A percentile compares a stretch with the other conserved stretches of the same genome.
Conservation (phyloP, 2,888 invertebrate species). For the Aromia moschata region DNA sequence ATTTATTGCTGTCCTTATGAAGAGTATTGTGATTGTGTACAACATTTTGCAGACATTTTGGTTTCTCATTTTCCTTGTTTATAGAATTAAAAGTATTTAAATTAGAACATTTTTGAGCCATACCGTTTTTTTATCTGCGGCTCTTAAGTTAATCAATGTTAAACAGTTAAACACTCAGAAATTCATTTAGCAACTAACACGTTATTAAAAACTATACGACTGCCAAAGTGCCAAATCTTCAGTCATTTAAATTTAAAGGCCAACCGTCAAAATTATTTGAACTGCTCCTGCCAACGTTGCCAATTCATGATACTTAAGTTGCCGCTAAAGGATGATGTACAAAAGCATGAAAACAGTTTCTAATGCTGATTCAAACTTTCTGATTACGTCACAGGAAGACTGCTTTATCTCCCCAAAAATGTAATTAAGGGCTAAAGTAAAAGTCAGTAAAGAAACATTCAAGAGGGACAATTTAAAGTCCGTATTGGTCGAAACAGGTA, state of each 20-base stretch:
- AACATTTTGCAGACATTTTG: constrained; percentile 16
- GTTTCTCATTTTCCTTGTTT: constrained; percentile 31
- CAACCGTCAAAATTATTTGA: constrained; percentile 15
- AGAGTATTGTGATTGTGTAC: constrained; percentile 7
- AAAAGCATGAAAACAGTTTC: too few species aligned
- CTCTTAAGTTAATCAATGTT: background rate
- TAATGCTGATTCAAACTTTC: too few species aligned
- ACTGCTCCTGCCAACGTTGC: too few species aligned
- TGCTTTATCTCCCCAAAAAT: too few species aligned
- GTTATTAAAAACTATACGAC: background rate
- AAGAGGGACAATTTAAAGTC: too few species aligned
- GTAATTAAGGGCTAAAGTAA: too few species aligned
- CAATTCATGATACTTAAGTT: too few species aligned
- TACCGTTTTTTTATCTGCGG: background rate
- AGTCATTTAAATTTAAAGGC: constrained; percentile 5
- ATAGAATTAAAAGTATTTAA: constrained; percentile 3
- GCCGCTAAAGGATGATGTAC: too few species aligned
- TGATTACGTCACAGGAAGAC: too few species aligned
- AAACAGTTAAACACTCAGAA: background rate
- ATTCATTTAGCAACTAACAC: background rate
- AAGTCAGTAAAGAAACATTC: too few species aligned
- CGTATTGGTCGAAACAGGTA: too few species aligned
- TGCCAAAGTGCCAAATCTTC: background rate
- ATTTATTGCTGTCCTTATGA: constrained; percentile 17
- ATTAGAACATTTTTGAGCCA: constrained; percentile 25